A percentile compares a stretch with the other conserved stretches of the same genome.
phyloP scores from a whole-genome alignment of 1,140 invertebrate genomes.

The Drosophila neocordata region DNA sequence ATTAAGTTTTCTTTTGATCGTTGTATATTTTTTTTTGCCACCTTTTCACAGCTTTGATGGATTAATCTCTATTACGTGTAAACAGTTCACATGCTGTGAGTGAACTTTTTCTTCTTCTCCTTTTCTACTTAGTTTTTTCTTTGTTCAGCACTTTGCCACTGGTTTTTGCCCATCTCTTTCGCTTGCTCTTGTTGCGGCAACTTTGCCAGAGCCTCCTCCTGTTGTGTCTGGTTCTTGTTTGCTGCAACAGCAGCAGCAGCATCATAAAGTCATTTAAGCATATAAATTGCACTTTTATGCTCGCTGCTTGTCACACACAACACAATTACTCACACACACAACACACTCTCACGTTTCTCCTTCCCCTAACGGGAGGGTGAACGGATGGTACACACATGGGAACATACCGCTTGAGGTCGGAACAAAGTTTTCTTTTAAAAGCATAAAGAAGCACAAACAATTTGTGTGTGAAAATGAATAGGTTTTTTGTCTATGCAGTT shows the following conservation, averaged over 20 bases:
- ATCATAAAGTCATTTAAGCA: conserved; percentile 81
- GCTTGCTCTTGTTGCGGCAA: conserved; percentile 7
- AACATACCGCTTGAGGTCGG: not conserved
- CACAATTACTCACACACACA: conserved; percentile 56
- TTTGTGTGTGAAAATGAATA: not conserved
- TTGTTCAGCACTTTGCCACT: conserved; percentile 32
- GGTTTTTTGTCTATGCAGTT: conserved; percentile 3
- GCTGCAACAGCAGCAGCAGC: conserved; percentile 27
- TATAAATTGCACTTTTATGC: conserved; percentile 79
- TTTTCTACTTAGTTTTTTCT: conserved; percentile 13
- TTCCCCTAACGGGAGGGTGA: not conserved
- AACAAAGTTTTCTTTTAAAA: not conserved
- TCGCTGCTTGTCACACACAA: conserved; percentile 54
- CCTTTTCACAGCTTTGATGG: conserved; percentile 44
- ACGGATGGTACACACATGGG: not conserved
- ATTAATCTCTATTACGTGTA: conserved; percentile 70
- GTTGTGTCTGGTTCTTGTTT: not conserved
- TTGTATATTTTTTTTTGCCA: conserved; percentile 11
- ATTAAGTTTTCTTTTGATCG: conserved; percentile 39
- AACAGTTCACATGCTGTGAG: conserved; percentile 45
- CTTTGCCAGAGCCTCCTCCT: conserved; percentile 8
- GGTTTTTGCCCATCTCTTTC: conserved; percentile 16
- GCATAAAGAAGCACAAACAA: not conserved
- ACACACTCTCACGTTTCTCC: not conserved
- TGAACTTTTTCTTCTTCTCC: conserved; percentile 9